These are phyloP conservation scores for Norana najaformis DNA, from an alignment of 2,888 invertebrate species.

Conservation along the genomic window DNA sequence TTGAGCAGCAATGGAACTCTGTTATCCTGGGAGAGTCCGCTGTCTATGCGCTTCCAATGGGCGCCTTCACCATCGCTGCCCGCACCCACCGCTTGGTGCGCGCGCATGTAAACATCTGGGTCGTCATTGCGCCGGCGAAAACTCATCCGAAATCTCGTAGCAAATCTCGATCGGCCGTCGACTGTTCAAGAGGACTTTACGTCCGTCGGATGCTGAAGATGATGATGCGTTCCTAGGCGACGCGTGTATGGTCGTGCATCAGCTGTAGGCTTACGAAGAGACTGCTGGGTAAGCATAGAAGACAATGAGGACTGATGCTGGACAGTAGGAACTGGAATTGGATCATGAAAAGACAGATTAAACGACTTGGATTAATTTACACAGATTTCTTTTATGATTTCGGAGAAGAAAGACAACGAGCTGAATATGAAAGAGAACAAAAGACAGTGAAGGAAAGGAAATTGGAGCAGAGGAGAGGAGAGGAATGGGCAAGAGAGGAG, in stretches of 20 bases:
- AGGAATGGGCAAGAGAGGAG: background rate
- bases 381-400: background rate
- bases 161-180: background rate
- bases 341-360: background rate
- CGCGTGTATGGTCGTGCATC: background rate
- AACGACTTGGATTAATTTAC: background rate
- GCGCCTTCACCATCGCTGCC: background rate
- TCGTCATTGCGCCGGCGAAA: slow-evolving; percentile 2
- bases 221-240: background rate
- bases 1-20: too few relatives aligned
- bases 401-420: too few relatives aligned
- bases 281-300: background rate
- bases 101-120: background rate
- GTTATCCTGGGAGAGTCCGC: background rate
- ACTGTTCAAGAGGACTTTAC: background rate
- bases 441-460: background rate
- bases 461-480: background rate
- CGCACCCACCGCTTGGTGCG: background rate
- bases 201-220: background rate
- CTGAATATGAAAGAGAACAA: too few relatives aligned
- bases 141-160: background rate
- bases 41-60: background rate
- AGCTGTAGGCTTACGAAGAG: background rate
- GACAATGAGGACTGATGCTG: background rate
- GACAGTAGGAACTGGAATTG: background rate